Percentiles rank a stretch among this genome's conserved stretches.
Evolutionary conservation across 2,888 invertebrate genomes (phyloP).

Genomic region (Tridacna gigas): DNA sequence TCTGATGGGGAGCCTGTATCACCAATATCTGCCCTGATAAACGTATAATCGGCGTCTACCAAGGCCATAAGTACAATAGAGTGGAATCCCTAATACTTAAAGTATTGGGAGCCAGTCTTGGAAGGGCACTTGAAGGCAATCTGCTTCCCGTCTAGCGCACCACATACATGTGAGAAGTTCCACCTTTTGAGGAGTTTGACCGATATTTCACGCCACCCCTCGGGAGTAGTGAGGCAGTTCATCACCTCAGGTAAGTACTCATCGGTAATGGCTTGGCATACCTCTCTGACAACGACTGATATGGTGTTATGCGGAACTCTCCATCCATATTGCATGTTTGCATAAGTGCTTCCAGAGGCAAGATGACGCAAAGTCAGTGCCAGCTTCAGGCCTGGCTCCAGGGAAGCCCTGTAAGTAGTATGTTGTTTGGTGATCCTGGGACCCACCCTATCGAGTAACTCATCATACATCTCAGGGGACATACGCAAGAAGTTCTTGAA

Average conservation of each 20-base stretch:
- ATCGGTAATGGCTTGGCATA: slow-evolving; percentile 58
- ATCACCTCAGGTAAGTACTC: slow-evolving; percentile 56
- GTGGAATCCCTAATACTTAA: slow-evolving; percentile 39
- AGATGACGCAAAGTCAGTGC: slow-evolving; percentile 45
- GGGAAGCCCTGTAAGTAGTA: slow-evolving; percentile 39
- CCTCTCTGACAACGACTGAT: slow-evolving; percentile 58
- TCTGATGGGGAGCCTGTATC: slow-evolving; percentile 43
- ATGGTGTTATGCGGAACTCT: slow-evolving; percentile 65
- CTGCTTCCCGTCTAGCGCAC: slow-evolving; percentile 30
- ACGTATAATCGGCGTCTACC: slow-evolving; percentile 63
- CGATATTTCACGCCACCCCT: slow-evolving; percentile 29
- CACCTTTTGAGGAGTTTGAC: slow-evolving; percentile 17
- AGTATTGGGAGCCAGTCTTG: slow-evolving; percentile 40
- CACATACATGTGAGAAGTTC: slow-evolving; percentile 31
- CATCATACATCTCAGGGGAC: slow-evolving; percentile 66
- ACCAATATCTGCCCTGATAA: slow-evolving; percentile 61
- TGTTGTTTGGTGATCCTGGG: slow-evolving; percentile 50
- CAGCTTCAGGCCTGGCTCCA: slow-evolving; percentile 54
- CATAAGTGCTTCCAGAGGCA: slow-evolving; percentile 14
- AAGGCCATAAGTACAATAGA: slow-evolving; percentile 34
- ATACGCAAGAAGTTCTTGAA: slow-evolving; percentile 67
- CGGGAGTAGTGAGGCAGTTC: slow-evolving; percentile 35
- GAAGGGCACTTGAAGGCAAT: slow-evolving; percentile 26
- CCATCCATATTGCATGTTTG: slow-evolving; percentile 52
- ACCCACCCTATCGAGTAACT: slow-evolving; percentile 55